Percentiles rank a stretch among this genome's conserved stretches.
Conservation (phyloP, 2,888 invertebrate species). For the Lypha dubia region DNA sequence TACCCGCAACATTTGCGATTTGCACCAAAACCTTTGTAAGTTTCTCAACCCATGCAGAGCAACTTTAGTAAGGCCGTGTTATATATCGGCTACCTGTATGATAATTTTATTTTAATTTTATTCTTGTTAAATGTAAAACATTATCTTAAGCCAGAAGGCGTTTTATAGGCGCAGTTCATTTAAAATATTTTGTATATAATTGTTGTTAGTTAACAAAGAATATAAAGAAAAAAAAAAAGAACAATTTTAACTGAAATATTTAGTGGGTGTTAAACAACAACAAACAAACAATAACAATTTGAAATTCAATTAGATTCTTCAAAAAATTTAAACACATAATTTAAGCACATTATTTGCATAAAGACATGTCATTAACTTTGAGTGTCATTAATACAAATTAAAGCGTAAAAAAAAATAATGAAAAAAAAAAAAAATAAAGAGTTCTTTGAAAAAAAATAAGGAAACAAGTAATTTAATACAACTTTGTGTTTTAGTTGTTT, state of each 20-base stretch:
- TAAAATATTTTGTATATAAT: constrained; percentile 36
- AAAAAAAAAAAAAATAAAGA: not conserved
- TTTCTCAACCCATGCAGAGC: not conserved
- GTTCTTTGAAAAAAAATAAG: not conserved
- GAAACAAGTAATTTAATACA: constrained; percentile 49
- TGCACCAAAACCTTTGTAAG: not conserved
- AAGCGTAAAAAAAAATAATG: not conserved
- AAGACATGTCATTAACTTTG: constrained; percentile 19
- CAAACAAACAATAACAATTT: constrained; percentile 35
- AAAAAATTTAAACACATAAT: constrained; percentile 51
- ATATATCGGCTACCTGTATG: not conserved
- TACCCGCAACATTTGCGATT: no score
- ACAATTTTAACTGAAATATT: not conserved
- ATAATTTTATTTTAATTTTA: constrained; percentile 40
- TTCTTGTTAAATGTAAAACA: constrained; percentile 3
- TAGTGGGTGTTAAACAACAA: constrained; percentile 48
- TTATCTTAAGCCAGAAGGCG: constrained; percentile 26
- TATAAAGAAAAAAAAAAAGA: not conserved
- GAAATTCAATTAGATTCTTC: constrained; percentile 59
- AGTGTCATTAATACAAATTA: constrained; percentile 25
- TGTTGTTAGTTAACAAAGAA: no score
- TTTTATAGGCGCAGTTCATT: constrained; percentile 63
- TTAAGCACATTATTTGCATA: constrained; percentile 39
- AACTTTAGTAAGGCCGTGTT: not conserved
- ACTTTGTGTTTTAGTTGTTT: constrained; percentile 1